phyloP scores from a whole-genome alignment of 2,113 vertebrate species.

The Clarias macrocephalus region DNA sequence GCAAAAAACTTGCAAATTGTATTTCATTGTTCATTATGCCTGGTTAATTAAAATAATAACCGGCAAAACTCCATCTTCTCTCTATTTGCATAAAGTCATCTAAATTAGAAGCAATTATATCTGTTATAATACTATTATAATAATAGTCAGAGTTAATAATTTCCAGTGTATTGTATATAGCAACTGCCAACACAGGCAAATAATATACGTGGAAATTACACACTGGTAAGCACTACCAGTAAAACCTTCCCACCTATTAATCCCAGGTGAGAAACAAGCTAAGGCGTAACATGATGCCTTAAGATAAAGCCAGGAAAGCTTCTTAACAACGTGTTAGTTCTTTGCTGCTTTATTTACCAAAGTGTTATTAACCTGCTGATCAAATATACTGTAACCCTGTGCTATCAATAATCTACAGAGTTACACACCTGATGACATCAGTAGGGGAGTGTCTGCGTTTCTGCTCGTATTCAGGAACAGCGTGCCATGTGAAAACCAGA shows the following conservation, averaged over 20 bases:
- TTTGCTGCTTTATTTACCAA: background rate
- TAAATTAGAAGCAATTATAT: background rate
- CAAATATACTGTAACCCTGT: background rate
- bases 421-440: slow-evolving; percentile 88
- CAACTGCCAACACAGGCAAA: background rate
- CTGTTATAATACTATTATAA: too few species aligned
- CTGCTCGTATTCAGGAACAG: slow-evolving; percentile 82
- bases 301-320: background rate
- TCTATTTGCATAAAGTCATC: background rate
- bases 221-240: too few species aligned
- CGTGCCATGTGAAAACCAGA: slow-evolving; percentile 93
- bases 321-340: background rate
- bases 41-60: background rate
- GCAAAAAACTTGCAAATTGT: background rate
- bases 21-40: background rate
- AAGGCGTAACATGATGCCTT: background rate
- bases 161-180: background rate
- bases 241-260: too few species aligned
- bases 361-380: background rate
- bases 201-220: background rate
- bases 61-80: background rate
- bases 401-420: background rate
- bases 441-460: slow-evolving; percentile 76
- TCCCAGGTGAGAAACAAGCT: too few species aligned
- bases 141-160: background rate